Evolutionary conservation across 53 echinoderm and acorn worm genomes (phyloP), one percentile per base, ranked within the genome.

Genomic region (Echinometra lucunter): DNA sequence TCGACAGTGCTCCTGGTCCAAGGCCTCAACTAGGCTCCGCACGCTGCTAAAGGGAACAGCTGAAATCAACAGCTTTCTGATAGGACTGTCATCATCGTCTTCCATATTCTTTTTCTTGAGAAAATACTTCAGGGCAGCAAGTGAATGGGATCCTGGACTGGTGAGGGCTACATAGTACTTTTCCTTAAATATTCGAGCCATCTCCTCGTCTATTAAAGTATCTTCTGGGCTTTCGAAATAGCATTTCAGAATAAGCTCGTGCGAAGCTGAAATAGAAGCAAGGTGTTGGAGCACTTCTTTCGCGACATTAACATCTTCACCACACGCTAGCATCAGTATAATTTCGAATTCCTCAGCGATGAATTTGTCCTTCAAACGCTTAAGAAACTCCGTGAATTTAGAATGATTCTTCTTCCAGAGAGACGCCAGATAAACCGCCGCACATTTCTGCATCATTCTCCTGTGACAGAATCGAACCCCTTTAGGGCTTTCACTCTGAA

Each of bases 281-380:
- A 93, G 44, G 37, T 93, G 93, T 4, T 40, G 53, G 19, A 93
- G 57, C 37, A 93, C 74, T 25, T 78, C 93, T 38, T 37, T 93
- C 19, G 93, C 93, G 6, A 93, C 93, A 81, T 81, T 78, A 21
- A 58, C 82, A 81, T 93, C 93, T 81, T 93, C 93, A 34, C 93
- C 93, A 25, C 93, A 93, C 8, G 93, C 57, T 9, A 78, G 57
- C 93, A 93, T 53, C 57, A 93, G 40, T 27, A 93, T 10, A 11
- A 23, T 12, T 17, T 93, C 93, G 37, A 80, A 93, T 42, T 56
- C 57, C 38, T 80, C 56, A 18, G 37, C 93, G 2, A 58, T 37
- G 23, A 93, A 93, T 45, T 93, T 93, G 56, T 93, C 81, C 57
- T 93, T 93, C 38, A 93, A 9, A 16, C 21, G 56, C 57, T 78